Conservation (phyloP, 2,888 invertebrate genomes). For the Hemithea aestivaria region DNA sequence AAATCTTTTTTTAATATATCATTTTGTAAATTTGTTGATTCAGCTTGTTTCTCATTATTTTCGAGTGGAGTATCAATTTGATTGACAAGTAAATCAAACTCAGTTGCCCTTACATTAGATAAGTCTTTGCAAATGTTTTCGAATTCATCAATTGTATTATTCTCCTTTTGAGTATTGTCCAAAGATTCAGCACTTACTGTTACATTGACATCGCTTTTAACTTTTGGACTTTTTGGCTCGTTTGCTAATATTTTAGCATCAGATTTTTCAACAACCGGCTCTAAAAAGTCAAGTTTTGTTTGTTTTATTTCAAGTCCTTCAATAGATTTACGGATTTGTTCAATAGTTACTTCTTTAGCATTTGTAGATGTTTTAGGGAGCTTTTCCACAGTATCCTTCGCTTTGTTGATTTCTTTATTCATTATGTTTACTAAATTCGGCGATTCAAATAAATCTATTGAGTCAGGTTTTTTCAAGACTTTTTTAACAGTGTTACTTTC, state of each 20-base stretch:
- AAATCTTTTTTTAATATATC: no score
- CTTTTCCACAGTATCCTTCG: conserved; percentile 5
- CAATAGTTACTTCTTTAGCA: conserved; percentile 13
- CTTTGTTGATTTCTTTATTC: conserved; percentile 17
- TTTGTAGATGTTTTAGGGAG: background rate
- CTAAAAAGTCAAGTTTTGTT: conserved; percentile 19
- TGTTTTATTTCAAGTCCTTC: conserved; percentile 36
- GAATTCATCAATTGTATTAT: conserved; percentile 60
- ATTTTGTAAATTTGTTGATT: no score
- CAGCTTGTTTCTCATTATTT: no score
- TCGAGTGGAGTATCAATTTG: conserved; percentile 28
- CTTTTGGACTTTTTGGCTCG: background rate
- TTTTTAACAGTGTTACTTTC: conserved; percentile 18
- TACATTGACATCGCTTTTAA: conserved; percentile 15
- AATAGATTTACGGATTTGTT: conserved; percentile 37
- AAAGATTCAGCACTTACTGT: conserved; percentile 23
- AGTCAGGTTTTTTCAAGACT: conserved; percentile 42
- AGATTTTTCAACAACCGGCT: conserved; percentile 15
- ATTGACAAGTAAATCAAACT: conserved; percentile 55
- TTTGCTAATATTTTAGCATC: no score
- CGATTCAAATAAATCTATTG: conserved; percentile 59
- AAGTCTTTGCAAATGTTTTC: conserved; percentile 64
- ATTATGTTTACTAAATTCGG: conserved; percentile 26
- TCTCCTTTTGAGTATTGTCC: conserved; percentile 20
- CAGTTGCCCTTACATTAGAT: conserved; percentile 52